Conservation (phyloP, 2,888 invertebrate species). For the Thymelicus acteon region DNA sequence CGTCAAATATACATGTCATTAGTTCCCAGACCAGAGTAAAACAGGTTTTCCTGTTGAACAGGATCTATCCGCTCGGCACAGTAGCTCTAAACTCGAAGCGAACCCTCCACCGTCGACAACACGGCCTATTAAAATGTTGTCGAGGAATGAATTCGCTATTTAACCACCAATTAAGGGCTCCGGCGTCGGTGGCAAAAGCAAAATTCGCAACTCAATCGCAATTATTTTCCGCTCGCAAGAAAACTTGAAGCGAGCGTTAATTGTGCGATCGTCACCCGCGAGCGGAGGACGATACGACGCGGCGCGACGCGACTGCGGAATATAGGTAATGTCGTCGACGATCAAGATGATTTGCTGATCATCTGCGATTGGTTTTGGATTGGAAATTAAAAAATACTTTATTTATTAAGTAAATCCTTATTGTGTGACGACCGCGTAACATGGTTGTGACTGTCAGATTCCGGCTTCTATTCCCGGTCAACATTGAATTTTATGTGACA, state of each 20-base stretch:
- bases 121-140: conserved; percentile 51
- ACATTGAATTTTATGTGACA: too few species aligned
- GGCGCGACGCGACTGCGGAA: background rate
- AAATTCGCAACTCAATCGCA: conserved; percentile 73
- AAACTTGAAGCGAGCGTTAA: conserved; percentile 70
- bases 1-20: too few species aligned
- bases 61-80: too few species aligned
- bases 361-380: background rate
- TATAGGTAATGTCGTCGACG: conserved; percentile 8
- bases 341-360: background rate
- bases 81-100: conserved; percentile 1
- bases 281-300: conserved; percentile 44
- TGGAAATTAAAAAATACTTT: too few species aligned
- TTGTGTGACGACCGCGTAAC: too few species aligned
- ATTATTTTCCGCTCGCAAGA: conserved; percentile 74
- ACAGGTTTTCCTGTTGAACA: too few species aligned
- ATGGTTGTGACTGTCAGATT: too few species aligned
- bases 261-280: conserved; percentile 54
- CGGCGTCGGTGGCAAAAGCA: conserved; percentile 68
- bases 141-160: conserved; percentile 65
- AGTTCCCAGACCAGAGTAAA: too few species aligned
- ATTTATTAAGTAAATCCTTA: too few species aligned
- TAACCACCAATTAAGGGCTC: conserved; percentile 71
- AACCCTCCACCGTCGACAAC: conserved; percentile 15
- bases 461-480: too few species aligned